These are phyloP conservation scores for Caenorhabditis wallacei DNA, from an alignment of 2,888 invertebrate species.

Conservation along the genomic window DNA sequence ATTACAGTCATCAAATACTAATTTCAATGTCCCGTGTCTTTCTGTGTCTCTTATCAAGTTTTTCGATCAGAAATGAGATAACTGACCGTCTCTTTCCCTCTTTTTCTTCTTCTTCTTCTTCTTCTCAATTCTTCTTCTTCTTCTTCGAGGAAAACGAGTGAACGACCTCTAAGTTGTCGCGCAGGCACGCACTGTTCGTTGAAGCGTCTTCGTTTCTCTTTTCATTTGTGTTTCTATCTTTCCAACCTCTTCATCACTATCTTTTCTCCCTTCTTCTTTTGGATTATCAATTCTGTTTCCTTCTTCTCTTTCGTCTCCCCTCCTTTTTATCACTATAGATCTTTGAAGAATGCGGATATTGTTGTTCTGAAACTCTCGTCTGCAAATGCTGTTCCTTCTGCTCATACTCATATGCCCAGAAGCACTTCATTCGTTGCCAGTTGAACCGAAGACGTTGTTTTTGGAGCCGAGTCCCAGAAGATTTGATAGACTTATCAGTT, in stretches of 20 bases:
- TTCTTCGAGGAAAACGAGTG: slow-evolving; percentile 5
- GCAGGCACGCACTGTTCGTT: slow-evolving; percentile 30
- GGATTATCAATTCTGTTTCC: slow-evolving; percentile 32
- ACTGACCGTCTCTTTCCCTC: slow-evolving; percentile 18
- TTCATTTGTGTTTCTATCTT: slow-evolving; percentile 41
- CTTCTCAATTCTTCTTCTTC: background rate
- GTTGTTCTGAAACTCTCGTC: background rate
- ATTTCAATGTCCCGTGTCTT: slow-evolving; percentile 23
- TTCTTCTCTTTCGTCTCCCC: background rate
- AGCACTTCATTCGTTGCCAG: background rate
- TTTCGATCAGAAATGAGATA: slow-evolving; percentile 32
- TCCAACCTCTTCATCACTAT: slow-evolving; percentile 16
- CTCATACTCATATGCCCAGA: slow-evolving; percentile 1
- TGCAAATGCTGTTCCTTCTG: background rate
- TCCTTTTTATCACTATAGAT: background rate
- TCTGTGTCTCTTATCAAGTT: slow-evolving; percentile 42
- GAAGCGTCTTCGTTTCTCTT: slow-evolving; percentile 13
- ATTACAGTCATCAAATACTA: slow-evolving; percentile 1
- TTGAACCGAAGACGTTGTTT: slow-evolving; percentile 2
- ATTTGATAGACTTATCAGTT: slow-evolving; percentile 43
- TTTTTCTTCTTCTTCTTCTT: background rate
- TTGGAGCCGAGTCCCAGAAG: slow-evolving; percentile 5
- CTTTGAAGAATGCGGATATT: slow-evolving; percentile 7
- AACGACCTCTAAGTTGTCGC: slow-evolving; percentile 47
- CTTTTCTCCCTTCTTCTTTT: background rate